A percentile compares a stretch with the other conserved stretches of the same genome.
These are phyloP conservation scores for Tenthredo scrophulariae DNA, from an alignment of 2,888 invertebrate species.

Conservation along the genomic window DNA sequence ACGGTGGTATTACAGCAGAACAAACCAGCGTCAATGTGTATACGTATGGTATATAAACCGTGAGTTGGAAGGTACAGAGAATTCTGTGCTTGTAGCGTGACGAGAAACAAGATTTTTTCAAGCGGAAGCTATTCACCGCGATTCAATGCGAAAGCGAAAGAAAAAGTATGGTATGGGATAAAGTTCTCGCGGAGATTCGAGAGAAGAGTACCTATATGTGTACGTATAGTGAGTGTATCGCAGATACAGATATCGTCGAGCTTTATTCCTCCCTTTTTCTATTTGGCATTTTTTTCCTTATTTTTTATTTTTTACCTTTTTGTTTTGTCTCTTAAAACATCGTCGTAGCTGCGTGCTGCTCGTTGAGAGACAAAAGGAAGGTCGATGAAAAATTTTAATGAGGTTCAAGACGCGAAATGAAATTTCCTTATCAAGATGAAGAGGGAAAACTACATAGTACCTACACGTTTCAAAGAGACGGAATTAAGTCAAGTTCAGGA, in stretches of 20 bases:
- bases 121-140: slow-evolving; percentile 46
- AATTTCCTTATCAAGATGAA: not conserved
- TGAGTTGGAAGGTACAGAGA: slow-evolving; percentile 7
- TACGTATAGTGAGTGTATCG: not conserved
- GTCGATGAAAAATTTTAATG: slow-evolving; percentile 30
- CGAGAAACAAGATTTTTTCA: slow-evolving; percentile 44
- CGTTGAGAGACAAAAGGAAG: slow-evolving; percentile 1
- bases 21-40: not conserved
- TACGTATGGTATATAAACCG: not conserved
- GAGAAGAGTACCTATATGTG: not conserved
- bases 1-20: not conserved
- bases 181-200: not conserved
- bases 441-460: not conserved
- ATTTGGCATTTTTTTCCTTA: not conserved
- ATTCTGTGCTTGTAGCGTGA: slow-evolving; percentile 6
- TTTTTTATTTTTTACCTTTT: not conserved
- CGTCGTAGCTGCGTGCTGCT: not conserved
- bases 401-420: not conserved
- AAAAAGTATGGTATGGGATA: not conserved
- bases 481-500: slow-evolving; percentile 2
- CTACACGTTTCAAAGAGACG: not conserved
- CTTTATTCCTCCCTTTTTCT: not conserved
- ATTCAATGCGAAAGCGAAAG: slow-evolving; percentile 42
- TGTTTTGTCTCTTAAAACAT: not conserved
- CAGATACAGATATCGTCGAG: not conserved